Evolutionary conservation across 2,113 vertebrate species (phyloP), one percentile per base, ranked within the genome.

Genomic region (Aegotheles bennettii): DNA sequence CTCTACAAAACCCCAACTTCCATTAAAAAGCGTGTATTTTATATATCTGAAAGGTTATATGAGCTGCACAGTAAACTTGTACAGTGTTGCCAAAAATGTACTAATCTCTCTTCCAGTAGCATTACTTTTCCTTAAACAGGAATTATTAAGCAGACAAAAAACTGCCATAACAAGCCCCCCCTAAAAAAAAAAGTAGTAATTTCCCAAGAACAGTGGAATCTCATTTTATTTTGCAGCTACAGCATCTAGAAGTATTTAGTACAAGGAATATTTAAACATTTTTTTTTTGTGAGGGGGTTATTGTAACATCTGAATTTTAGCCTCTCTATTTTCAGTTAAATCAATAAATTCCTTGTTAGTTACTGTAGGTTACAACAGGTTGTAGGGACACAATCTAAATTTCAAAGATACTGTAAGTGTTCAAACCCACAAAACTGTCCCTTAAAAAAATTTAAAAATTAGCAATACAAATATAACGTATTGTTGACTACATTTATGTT

Each of bases 251-350:
- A 73, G 7, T 43, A 71, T 59, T 77, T 90, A 56, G 57, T 29
- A 43, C 1, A 57, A 24, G 45, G 17, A 71, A 84, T 57, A 76
- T 8, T 75, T 31, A 35, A 90, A 47, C 2, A 18, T 29, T 31
- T 15, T 13, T 11, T 21, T 28, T 25, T 12, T 4, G 21, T 25
- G 12, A 3, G 18, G 1, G 7, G 8, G 16, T 2, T 59, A 28
- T 57, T 56, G 21, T 63, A 82, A 63, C 11, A 64, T 56, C 23
- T 70, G 45, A 92, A 75, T 84, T 87, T 85, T 71, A 86, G 5
- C 53, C 11, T 83, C 43, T 68, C 76, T 74, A 53, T 84, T 94
- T 94, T 80, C 73, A 90, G 17, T 64, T 59, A 81, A 93, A 94
- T 84, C 45, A 36, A 17, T 69, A 18, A 80, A 92, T 89, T 87